These are phyloP conservation scores for Cyprinus carpio DNA, from an alignment of 2,113 vertebrate genomes.

Conservation along the genomic window DNA sequence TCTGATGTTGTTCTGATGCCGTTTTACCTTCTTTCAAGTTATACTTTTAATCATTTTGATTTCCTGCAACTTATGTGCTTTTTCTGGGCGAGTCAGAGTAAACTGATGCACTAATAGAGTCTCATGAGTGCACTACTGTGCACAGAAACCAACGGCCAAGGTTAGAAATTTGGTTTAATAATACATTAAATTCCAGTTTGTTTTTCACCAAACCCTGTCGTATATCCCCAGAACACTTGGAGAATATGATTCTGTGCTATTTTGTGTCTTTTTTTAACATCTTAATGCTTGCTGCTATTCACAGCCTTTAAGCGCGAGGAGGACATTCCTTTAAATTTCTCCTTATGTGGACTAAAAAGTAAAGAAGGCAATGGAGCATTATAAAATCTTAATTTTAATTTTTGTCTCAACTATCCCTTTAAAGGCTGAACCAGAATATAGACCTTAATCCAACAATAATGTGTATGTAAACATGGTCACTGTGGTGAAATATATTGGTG, in stretches of 20 bases:
- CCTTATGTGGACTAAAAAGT: not conserved
- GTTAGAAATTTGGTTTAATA: not conserved
- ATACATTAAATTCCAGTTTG: not conserved
- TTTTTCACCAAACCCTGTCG: not conserved
- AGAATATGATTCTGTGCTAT: not conserved
- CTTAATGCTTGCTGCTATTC: not conserved
- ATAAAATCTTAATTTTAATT: no score
- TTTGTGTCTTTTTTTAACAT: not conserved
- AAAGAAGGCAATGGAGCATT: not conserved
- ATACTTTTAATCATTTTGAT: no score
- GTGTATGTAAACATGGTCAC: not conserved
- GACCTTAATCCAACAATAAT: not conserved
- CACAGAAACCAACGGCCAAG: no score
- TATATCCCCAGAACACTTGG: not conserved
- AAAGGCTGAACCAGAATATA: not conserved
- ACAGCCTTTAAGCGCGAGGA: not conserved
- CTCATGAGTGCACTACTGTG: not conserved
- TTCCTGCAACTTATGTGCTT: no score
- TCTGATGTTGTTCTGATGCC: no score
- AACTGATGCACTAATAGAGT: not conserved
- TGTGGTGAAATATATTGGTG: not conserved
- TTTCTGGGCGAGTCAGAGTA: no score
- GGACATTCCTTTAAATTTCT: not conserved
- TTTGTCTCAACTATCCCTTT: not conserved
- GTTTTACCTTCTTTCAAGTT: no score